Evolutionary conservation across 2,888 invertebrate genomes (phyloP).

Genomic region (Cosmia trapezina): DNA sequence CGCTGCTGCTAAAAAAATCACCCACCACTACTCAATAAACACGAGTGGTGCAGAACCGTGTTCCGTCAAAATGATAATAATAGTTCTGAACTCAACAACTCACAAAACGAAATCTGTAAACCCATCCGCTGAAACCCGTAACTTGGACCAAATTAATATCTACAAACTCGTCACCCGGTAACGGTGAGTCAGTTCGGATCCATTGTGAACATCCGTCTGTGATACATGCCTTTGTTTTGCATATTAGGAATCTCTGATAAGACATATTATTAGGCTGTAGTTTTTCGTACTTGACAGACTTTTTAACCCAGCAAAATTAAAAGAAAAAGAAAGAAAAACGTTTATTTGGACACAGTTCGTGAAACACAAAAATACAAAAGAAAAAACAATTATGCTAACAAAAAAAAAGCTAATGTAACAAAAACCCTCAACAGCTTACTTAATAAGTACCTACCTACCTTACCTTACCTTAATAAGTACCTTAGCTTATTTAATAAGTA

Average conservation of each 20-base stretch:
- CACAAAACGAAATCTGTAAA: background rate
- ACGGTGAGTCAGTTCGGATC: slow-evolving; percentile 56
- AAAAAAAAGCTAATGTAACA: no score
- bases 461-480: no score
- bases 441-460: no score
- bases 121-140: slow-evolving; percentile 5
- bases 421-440: no score
- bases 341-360: no score
- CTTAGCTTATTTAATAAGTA: background rate
- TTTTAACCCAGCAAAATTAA: background rate
- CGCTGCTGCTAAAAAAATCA: no score
- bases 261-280: background rate
- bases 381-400: no score
- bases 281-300: background rate
- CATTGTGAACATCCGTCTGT: slow-evolving; percentile 59
- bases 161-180: slow-evolving; percentile 33
- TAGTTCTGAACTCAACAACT: background rate
- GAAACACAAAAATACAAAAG: no score
- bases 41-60: background rate
- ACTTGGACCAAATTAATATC: slow-evolving; percentile 32
- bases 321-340: no score
- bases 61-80: background rate
- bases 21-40: background rate
- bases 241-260: slow-evolving; percentile 22
- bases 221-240: slow-evolving; percentile 47